Evolutionary conservation across 2,797 vertebrate species (phyloP).

Genomic region (Lagorchestes hirsutus): DNA sequence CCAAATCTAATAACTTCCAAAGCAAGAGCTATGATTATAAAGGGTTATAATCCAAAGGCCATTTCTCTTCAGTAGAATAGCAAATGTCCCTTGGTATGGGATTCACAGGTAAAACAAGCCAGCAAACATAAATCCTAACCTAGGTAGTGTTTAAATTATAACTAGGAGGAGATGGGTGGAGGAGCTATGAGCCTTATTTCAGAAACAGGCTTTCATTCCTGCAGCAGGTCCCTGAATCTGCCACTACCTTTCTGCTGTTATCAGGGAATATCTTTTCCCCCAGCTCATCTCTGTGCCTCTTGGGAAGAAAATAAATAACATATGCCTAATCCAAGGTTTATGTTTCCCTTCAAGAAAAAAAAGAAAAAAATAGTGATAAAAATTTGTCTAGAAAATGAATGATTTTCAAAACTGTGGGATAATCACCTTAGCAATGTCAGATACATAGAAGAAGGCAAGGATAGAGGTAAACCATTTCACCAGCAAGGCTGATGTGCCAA

Average conservation of each 20-base stretch:
- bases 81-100: background rate
- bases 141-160: background rate
- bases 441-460: background rate
- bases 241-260: conserved; percentile 1
- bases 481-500: background rate
- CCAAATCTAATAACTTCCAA: background rate
- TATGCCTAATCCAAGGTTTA: background rate
- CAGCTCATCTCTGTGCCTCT: background rate
- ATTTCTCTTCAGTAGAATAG: conserved; percentile 5
- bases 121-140: conserved; percentile 17
- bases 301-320: background rate
- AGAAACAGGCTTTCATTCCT: conserved; percentile 36
- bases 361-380: background rate
- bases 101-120: conserved; percentile 30
- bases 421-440: conserved; percentile 42
- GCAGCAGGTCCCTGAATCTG: conserved; percentile 14
- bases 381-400: conserved; percentile 40
- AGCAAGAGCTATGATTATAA: background rate
- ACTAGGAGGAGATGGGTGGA: background rate
- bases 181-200: conserved; percentile 1
- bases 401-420: conserved; percentile 54
- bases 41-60: background rate
- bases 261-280: conserved; percentile 24
- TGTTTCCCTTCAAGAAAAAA: conserved; percentile 45
- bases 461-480: background rate